Evolutionary conservation across 2,113 vertebrate genomes (phyloP).

Genomic region (Heterotis niloticus): DNA sequence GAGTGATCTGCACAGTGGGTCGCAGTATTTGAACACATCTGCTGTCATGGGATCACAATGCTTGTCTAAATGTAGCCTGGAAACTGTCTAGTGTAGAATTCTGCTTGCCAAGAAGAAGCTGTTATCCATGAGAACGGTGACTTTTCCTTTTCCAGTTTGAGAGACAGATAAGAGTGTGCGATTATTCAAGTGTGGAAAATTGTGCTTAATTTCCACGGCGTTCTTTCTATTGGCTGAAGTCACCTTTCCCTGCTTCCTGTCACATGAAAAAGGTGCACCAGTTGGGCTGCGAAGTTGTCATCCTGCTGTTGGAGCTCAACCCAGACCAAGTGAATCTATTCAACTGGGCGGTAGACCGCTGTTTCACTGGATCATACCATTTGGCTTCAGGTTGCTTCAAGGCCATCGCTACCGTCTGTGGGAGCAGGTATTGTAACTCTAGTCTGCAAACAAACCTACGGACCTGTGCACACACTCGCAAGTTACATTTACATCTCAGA

Average conservation of each 20-base stretch:
- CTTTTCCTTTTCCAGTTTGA: neutral
- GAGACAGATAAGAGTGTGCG: neutral
- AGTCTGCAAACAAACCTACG: neutral
- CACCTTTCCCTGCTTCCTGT: neutral
- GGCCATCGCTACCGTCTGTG: constrained; percentile 95
- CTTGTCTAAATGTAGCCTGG: constrained; percentile 16
- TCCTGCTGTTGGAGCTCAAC: constrained; percentile 91
- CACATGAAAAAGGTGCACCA: constrained; percentile 79
- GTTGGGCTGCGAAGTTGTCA: constrained; percentile 92
- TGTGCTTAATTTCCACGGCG: neutral
- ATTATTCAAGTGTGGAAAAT: neutral
- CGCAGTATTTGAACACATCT: constrained; percentile 5
- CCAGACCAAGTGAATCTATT: constrained; percentile 96
- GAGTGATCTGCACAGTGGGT: neutral
- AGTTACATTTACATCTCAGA: neutral
- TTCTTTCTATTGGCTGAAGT: neutral
- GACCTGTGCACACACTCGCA: neutral
- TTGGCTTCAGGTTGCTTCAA: constrained; percentile 97
- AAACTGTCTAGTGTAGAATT: constrained; percentile 14
- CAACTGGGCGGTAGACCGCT: constrained; percentile 97
- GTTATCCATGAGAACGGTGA: neutral
- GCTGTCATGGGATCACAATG: neutral
- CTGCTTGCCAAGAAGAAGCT: neutral
- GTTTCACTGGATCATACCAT: constrained; percentile 95
- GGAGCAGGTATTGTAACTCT: constrained; percentile 76